Evolutionary conservation across 2,888 invertebrate species (phyloP).

Genomic region (Lissonota sp.): DNA sequence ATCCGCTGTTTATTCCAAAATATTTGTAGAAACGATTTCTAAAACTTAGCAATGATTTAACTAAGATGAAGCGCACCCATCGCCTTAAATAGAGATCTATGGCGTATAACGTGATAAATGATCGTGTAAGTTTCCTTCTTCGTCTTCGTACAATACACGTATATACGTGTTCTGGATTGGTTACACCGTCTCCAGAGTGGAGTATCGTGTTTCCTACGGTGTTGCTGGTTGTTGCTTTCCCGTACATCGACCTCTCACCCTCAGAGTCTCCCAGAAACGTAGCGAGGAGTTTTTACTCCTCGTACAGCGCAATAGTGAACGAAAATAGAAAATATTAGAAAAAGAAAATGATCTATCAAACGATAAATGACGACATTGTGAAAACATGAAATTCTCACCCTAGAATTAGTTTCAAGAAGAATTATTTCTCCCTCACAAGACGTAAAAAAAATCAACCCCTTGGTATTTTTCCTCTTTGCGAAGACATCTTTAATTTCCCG

Average conservation of each 20-base stretch:
- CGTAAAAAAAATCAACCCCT: conserved; percentile 13
- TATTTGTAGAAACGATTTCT: too few relatives aligned
- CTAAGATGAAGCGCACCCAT: too few relatives aligned
- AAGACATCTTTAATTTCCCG: conserved; percentile 18
- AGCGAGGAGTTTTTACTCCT: neutral
- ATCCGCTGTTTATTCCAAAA: too few relatives aligned
- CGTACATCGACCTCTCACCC: conserved; percentile 62
- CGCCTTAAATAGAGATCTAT: conserved; percentile 6
- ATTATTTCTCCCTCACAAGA: neutral
- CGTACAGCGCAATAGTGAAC: neutral
- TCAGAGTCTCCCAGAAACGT: conserved; percentile 31
- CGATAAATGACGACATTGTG: neutral
- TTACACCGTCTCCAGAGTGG: conserved; percentile 70
- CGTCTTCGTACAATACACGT: conserved; percentile 4
- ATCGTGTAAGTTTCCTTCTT: conserved; percentile 39
- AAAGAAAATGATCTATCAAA: neutral
- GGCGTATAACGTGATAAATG: conserved; percentile 50
- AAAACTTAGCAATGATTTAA: too few relatives aligned
- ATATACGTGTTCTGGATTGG: conserved; percentile 49
- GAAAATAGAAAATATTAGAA: conserved; percentile 27
- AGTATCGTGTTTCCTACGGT: conserved; percentile 71
- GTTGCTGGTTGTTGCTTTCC: conserved; percentile 61
- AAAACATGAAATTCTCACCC: neutral
- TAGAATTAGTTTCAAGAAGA: neutral
- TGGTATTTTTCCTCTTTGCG: conserved; percentile 38